Evolutionary conservation across 2,888 invertebrate species (phyloP).

Genomic region (Antitype chi): DNA sequence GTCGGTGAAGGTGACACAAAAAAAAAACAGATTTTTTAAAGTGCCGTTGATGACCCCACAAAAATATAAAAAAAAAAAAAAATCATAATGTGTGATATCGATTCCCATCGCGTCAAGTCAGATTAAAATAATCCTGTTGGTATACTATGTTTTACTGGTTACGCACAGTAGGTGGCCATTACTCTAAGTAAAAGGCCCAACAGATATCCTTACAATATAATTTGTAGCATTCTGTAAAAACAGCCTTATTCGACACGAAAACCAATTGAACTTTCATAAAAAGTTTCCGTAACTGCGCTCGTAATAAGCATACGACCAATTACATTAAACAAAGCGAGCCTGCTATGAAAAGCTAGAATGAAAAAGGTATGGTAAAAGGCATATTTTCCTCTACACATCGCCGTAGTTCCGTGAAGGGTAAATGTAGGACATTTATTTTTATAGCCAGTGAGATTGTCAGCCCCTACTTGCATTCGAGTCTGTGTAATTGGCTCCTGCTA

Average conservation of each 20-base stretch:
- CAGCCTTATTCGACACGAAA: not conserved
- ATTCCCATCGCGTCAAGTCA: too few relatives aligned
- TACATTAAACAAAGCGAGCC: conserved; percentile 26
- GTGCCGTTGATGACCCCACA: too few relatives aligned
- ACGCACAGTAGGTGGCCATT: too few relatives aligned
- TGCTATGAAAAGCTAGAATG: not conserved
- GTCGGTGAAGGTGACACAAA: too few relatives aligned
- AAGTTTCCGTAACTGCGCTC: not conserved
- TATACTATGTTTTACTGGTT: too few relatives aligned
- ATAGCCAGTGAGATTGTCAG: conserved; percentile 59
- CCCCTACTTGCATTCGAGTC: conserved; percentile 59
- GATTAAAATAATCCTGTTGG: too few relatives aligned
- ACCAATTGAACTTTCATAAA: not conserved
- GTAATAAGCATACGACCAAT: conserved; percentile 7
- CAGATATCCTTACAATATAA: too few relatives aligned
- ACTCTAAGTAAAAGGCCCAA: not conserved
- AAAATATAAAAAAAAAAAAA: too few relatives aligned
- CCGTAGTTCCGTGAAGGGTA: conserved; percentile 48
- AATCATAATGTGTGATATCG: too few relatives aligned
- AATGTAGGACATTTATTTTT: conserved; percentile 66
- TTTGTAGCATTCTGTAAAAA: not conserved
- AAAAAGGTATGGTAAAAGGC: conserved; percentile 23
- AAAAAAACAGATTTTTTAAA: too few relatives aligned
- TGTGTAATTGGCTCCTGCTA: conserved; percentile 53
- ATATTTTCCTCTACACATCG: conserved; percentile 31